phyloP scores from a whole-genome alignment of 2,797 vertebrate genomes.

The Lophius americanus region DNA sequence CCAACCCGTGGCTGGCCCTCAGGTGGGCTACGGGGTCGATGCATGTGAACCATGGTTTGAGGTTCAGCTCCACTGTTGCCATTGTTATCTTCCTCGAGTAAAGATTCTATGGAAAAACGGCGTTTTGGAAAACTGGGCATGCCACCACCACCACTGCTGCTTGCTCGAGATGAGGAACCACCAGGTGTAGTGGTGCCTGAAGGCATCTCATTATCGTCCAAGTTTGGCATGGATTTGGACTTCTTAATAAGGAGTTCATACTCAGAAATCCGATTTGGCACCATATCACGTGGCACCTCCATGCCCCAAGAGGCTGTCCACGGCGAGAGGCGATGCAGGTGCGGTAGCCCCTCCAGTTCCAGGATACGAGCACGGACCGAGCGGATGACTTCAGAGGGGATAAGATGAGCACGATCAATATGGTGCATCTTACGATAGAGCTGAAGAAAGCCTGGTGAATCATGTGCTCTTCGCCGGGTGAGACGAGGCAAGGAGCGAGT shows the following conservation, averaged over 20 bases:
- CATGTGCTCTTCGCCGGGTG: constrained; percentile 81
- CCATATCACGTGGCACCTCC: constrained; percentile 93
- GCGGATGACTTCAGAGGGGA: constrained; percentile 93
- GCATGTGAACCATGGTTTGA: constrained; percentile 58
- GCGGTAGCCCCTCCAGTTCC: constrained; percentile 92
- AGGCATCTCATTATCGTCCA: constrained; percentile 87
- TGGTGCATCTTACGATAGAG: constrained; percentile 98
- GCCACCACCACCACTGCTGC: constrained; percentile 73
- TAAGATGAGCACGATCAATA: constrained; percentile 93
- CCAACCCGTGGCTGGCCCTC: constrained; percentile 85
- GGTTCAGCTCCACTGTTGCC: constrained; percentile 51
- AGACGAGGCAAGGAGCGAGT: constrained; percentile 65
- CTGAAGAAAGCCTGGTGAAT: constrained; percentile 93
- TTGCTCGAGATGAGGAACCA: constrained; percentile 85
- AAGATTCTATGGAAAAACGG: constrained; percentile 94
- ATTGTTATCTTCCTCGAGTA: constrained; percentile 91
- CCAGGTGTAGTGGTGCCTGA: constrained; percentile 87
- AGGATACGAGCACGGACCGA: constrained; percentile 94
- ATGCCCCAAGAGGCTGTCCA: constrained; percentile 87
- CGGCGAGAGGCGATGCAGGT: constrained; percentile 79
- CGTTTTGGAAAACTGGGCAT: constrained; percentile 84
- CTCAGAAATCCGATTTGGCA: constrained; percentile 93
- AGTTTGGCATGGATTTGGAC: constrained; percentile 98
- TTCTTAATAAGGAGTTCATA: constrained; percentile 96
- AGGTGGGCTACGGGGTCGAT: constrained; percentile 79